Conservation (phyloP, 2,797 vertebrate genomes). For the Acrossocheilus wenchowensis region DNA sequence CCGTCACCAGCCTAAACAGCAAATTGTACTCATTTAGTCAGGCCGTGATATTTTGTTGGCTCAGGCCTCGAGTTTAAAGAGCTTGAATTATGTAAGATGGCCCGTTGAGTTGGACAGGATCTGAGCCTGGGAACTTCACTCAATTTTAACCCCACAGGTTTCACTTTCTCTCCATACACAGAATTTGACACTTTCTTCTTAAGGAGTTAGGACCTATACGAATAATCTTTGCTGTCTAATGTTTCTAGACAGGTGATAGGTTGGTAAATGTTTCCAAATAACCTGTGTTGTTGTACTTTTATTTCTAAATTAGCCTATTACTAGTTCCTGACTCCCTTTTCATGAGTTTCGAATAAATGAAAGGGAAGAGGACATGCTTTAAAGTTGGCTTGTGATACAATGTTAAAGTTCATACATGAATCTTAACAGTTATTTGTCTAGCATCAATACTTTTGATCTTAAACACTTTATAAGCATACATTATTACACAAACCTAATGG, state of each 20-base stretch:
- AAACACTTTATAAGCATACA: neutral
- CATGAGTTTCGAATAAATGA: neutral
- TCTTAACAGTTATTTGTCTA: neutral
- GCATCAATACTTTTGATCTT: neutral
- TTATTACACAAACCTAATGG: neutral
- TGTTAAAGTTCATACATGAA: neutral
- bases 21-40: neutral
- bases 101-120: constrained; percentile 86
- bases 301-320: neutral
- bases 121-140: constrained; percentile 19
- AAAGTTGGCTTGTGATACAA: neutral
- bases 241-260: neutral
- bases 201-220: neutral
- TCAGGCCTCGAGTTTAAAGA: constrained; percentile 19
- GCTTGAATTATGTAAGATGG: neutral
- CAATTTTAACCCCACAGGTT: neutral
- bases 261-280: neutral
- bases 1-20: neutral
- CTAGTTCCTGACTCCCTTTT: neutral
- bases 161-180: neutral
- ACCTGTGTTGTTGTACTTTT: neutral
- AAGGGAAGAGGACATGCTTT: neutral
- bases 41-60: constrained; percentile 39
- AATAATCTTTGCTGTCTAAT: neutral
- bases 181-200: neutral